phyloP scores from a whole-genome alignment of 2,888 invertebrate genomes.

The Erynnis tages region DNA sequence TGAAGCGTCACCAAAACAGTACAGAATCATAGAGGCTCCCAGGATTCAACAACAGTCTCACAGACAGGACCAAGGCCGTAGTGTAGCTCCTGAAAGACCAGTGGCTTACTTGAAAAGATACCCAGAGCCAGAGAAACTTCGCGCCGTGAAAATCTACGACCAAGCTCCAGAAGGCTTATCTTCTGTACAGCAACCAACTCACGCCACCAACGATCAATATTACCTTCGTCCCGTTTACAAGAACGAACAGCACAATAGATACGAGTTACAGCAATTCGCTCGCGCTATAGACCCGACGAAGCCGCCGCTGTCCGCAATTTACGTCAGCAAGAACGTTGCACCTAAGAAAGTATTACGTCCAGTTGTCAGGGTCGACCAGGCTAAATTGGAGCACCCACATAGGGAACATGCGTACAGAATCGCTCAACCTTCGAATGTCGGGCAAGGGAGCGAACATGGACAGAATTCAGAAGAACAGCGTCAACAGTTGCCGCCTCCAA shows the following conservation, averaged over 20 bases:
- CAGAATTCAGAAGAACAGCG: constrained; percentile 64
- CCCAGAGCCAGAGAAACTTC: constrained; percentile 64
- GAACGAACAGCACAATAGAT: constrained; percentile 59
- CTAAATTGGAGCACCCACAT: constrained; percentile 35
- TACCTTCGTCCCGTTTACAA: constrained; percentile 64
- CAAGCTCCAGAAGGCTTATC: constrained; percentile 51
- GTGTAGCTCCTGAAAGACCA: constrained; percentile 62
- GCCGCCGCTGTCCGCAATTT: constrained; percentile 69
- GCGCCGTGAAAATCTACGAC: constrained; percentile 63
- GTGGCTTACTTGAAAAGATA: constrained; percentile 67
- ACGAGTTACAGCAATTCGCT: constrained; percentile 56
- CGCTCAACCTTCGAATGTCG: constrained; percentile 42
- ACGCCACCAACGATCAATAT: constrained; percentile 61
- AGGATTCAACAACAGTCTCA: constrained; percentile 42
- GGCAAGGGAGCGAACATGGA: constrained; percentile 50
- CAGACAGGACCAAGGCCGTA: constrained; percentile 59
- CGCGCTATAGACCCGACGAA: constrained; percentile 55
- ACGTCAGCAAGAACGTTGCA: constrained; percentile 65
- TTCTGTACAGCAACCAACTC: constrained; percentile 50
- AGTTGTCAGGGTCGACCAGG: constrained; percentile 44
- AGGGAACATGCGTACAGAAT: constrained; percentile 39
- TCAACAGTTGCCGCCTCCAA: constrained; percentile 72
- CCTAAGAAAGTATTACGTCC: constrained; percentile 59
- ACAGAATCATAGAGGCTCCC: constrained; percentile 60
- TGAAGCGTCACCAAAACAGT: constrained; percentile 69